These are phyloP conservation scores for Brachyistius frenatus DNA, from an alignment of 2,113 vertebrate species.

Conservation along the genomic window DNA sequence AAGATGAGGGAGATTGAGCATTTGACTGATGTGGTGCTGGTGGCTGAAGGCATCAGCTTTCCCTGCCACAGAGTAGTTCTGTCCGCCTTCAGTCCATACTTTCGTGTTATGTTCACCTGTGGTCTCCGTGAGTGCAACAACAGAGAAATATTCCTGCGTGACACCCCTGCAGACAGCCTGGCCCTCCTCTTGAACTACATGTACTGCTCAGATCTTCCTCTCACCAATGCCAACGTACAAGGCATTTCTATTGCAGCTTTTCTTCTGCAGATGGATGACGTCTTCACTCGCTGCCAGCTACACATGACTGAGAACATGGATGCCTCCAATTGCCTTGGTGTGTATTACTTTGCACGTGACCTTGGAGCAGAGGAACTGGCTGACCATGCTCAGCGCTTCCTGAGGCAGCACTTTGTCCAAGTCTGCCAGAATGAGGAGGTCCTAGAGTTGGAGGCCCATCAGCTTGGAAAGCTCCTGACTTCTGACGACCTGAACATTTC, in stretches of 20 bases:
- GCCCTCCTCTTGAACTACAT: conserved; percentile 89
- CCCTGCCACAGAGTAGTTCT: conserved; percentile 93
- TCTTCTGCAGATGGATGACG: conserved; percentile 95
- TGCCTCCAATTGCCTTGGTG: conserved; percentile 93
- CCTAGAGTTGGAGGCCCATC: conserved; percentile 91
- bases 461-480: conserved; percentile 88
- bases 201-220: conserved; percentile 89
- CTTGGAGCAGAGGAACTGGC: conserved; percentile 92
- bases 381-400: conserved; percentile 88
- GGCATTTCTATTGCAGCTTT: conserved; percentile 91
- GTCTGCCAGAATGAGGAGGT: conserved; percentile 94
- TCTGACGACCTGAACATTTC: conserved; percentile 96
- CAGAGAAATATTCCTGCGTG: conserved; percentile 88
- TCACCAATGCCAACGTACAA: conserved; percentile 90
- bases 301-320: conserved; percentile 98
- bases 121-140: conserved; percentile 90
- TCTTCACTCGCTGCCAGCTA: conserved; percentile 88
- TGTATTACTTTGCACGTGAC: conserved; percentile 93
- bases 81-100: conserved; percentile 96
- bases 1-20: conserved; percentile 89
- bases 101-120: conserved; percentile 97
- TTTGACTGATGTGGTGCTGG: conserved; percentile 91
- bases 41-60: conserved; percentile 92
- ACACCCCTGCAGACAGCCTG: conserved; percentile 90
- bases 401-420: conserved; percentile 93